Conservation (phyloP, 2,113 vertebrate species). For the Podilymbus podiceps region DNA sequence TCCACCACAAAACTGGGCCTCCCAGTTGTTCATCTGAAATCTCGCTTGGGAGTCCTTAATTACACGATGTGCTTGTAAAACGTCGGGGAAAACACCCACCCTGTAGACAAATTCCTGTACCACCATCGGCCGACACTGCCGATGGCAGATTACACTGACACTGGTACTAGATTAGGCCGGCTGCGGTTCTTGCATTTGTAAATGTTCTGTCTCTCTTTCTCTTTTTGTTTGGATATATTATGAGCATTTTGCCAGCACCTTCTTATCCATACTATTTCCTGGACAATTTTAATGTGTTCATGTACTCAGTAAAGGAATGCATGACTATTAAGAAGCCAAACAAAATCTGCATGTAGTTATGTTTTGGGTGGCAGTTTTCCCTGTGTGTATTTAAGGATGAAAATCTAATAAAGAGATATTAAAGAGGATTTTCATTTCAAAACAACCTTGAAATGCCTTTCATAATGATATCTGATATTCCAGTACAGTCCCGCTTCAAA, state of each 20-base stretch:
- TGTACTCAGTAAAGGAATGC: not conserved
- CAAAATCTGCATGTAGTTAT: constrained; percentile 10
- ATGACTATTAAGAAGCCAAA: not conserved
- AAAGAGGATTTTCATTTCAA: not conserved
- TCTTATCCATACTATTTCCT: not conserved
- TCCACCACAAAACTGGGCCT: not conserved
- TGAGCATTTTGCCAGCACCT: not conserved
- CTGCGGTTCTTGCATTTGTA: not conserved
- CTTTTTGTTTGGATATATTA: not conserved
- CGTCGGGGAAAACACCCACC: not conserved
- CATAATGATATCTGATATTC: not conserved
- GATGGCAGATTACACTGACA: not conserved
- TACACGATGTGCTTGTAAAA: not conserved
- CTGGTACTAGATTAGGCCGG: not conserved
- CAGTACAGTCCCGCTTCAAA: not conserved
- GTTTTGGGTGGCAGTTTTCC: not conserved
- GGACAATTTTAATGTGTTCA: not conserved
- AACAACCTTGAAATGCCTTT: not conserved
- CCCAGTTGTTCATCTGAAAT: not conserved
- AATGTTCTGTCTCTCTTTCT: not conserved
- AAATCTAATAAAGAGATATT: not conserved
- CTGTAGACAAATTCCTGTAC: not conserved
- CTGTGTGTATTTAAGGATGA: not conserved
- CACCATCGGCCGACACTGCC: not conserved
- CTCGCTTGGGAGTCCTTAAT: not conserved